phyloP scores from a whole-genome alignment of 2,888 invertebrate genomes.

The Gymnocheta viridis region DNA sequence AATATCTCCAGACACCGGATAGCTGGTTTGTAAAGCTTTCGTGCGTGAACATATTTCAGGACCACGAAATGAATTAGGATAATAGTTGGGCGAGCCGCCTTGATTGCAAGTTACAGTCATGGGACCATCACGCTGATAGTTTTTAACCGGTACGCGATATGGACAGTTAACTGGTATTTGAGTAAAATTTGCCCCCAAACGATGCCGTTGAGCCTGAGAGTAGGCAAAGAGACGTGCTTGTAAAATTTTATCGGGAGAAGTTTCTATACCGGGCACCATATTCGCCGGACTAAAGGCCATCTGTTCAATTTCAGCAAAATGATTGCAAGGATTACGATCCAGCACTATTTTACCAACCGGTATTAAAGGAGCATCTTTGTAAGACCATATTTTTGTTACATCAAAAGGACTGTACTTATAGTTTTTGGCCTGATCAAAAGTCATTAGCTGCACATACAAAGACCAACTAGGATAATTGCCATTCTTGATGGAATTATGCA shows the following conservation, averaged over 20 bases:
- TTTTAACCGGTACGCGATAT: slow-evolving; percentile 85
- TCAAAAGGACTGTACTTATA: slow-evolving; percentile 95
- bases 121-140: slow-evolving; percentile 96
- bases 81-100: slow-evolving; percentile 95
- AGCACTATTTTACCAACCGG: slow-evolving; percentile 93
- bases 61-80: slow-evolving; percentile 97
- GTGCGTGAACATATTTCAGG: slow-evolving; percentile 88
- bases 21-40: slow-evolving; percentile 84
- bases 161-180: slow-evolving; percentile 98
- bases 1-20: slow-evolving; percentile 88
- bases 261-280: slow-evolving; percentile 95
- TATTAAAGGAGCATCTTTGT: slow-evolving; percentile 92
- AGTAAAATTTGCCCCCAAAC: slow-evolving; percentile 94
- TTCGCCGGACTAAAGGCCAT: slow-evolving; percentile 95
- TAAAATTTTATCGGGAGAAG: slow-evolving; percentile 97
- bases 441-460: slow-evolving; percentile 94
- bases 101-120: slow-evolving; percentile 90
- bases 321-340: slow-evolving; percentile 94
- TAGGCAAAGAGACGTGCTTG: slow-evolving; percentile 94
- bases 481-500: slow-evolving; percentile 93
- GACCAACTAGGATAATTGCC: slow-evolving; percentile 91
- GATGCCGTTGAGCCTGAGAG: slow-evolving; percentile 94
- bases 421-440: slow-evolving; percentile 90
- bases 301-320: slow-evolving; percentile 97
- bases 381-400: slow-evolving; percentile 96